Percentiles rank a stretch among this genome's conserved stretches.
These are phyloP conservation scores for Tenthredo scrophulariae DNA, from an alignment of 2,888 invertebrate species.

Conservation along the genomic window DNA sequence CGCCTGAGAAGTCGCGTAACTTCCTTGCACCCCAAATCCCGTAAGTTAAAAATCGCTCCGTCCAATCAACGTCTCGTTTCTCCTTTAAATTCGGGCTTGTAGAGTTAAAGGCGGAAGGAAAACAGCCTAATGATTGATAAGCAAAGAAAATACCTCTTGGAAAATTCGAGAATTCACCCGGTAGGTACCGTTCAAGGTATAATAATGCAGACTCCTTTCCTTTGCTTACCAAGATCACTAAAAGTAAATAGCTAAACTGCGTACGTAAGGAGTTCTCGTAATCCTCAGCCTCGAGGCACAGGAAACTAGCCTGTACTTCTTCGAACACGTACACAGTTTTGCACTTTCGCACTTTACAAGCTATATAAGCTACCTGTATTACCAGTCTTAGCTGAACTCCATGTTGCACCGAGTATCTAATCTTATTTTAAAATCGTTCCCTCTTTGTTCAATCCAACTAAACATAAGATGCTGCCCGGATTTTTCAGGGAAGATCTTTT, in stretches of 20 bases:
- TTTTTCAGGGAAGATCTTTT: background rate
- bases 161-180: background rate
- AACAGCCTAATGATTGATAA: background rate
- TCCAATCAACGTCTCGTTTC: background rate
- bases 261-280: background rate
- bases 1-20: background rate
- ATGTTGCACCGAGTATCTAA: background rate
- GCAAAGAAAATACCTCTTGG: background rate
- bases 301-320: conserved; percentile 1
- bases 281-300: background rate
- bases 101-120: background rate
- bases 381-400: background rate
- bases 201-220: background rate
- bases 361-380: background rate
- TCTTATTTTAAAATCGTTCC: background rate
- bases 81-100: background rate
- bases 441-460: background rate
- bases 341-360: conserved; percentile 11
- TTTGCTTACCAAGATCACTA: background rate
- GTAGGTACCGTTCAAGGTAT: background rate
- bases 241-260: background rate
- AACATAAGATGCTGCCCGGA: background rate
- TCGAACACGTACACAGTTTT: background rate
- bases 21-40: background rate
- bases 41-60: background rate